A percentile compares a stretch with the other conserved stretches of the same genome.
Evolutionary conservation across 2,797 vertebrate genomes (phyloP).

Genomic region (Malacoraja senta): DNA sequence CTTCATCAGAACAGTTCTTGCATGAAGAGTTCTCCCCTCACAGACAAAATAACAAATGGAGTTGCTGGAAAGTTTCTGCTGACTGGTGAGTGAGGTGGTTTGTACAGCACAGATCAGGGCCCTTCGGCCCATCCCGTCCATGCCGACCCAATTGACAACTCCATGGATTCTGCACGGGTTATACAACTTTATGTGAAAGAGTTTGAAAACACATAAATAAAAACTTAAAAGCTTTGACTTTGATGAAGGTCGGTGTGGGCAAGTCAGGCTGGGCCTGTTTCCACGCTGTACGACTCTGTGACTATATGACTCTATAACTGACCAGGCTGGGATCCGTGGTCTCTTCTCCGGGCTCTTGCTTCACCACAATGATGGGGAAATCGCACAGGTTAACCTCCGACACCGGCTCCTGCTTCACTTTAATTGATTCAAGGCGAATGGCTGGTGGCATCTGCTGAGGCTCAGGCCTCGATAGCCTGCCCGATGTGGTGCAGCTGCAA

Average conservation of each 20-base stretch:
- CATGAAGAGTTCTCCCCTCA: too few species aligned
- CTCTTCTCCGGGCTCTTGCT: constrained; percentile 55
- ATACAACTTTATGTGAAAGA: background rate
- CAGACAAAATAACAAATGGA: too few species aligned
- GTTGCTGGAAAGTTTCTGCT: too few species aligned
- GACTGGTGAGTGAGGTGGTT: too few species aligned
- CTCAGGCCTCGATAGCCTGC: constrained; percentile 63
- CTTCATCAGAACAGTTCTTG: too few species aligned
- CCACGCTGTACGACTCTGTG: too few species aligned
- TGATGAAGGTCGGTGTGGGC: too few species aligned
- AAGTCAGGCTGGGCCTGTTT: too few species aligned
- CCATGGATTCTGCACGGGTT: background rate
- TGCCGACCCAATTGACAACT: background rate
- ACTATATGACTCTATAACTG: background rate
- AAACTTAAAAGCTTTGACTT: background rate
- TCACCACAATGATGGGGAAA: constrained; percentile 66
- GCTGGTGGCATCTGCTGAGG: constrained; percentile 63
- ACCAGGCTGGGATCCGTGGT: background rate
- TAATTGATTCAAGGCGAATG: constrained; percentile 65
- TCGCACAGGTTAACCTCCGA: constrained; percentile 57
- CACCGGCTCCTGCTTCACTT: constrained; percentile 63
- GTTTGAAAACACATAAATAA: background rate
- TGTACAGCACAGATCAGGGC: too few species aligned
- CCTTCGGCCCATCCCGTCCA: too few species aligned
- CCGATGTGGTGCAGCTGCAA: constrained; percentile 63